Conservation (phyloP, 2,888 invertebrate genomes). For the Meandrusa payeni region DNA sequence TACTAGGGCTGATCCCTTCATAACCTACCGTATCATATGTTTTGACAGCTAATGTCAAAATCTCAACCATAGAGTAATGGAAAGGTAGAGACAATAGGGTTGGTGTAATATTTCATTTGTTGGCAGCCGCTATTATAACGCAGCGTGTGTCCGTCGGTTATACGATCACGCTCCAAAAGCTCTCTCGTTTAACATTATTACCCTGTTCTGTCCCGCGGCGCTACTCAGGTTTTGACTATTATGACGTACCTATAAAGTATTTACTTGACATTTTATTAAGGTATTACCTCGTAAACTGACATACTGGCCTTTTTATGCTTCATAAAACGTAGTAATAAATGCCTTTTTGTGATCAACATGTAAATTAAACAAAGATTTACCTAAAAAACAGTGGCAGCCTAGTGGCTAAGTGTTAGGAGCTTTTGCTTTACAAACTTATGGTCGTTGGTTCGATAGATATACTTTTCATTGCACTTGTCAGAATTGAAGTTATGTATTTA, state of each 20-base stretch:
- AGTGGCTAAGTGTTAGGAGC: too few species aligned
- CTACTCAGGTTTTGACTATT: constrained; percentile 16
- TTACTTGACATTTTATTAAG: constrained; percentile 12
- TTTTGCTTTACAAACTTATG: too few species aligned
- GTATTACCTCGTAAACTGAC: constrained; percentile 10
- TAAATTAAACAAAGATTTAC: too few species aligned
- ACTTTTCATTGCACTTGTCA: too few species aligned
- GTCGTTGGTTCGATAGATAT: too few species aligned
- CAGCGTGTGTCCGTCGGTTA: constrained; percentile 29
- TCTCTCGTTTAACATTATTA: constrained; percentile 28
- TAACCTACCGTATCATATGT: neutral
- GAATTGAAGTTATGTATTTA: too few species aligned
- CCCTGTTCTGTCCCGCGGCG: constrained; percentile 19
- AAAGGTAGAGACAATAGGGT: constrained; percentile 8
- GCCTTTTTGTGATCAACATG: too few species aligned
- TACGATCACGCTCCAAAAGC: constrained; percentile 23
- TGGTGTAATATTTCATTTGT: constrained; percentile 30
- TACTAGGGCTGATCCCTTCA: too few species aligned
- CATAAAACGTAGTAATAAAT: too few species aligned
- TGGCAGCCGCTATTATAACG: constrained; percentile 28
- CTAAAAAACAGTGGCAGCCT: too few species aligned
- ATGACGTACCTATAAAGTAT: constrained; percentile 8
- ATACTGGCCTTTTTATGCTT: constrained; percentile 9
- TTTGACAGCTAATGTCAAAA: constrained; percentile 10
- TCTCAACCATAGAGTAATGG: neutral